Evolutionary conservation across 2,797 vertebrate species (phyloP), one percentile per base, ranked within the genome.

Genomic region (Malurus leucopterus): DNA sequence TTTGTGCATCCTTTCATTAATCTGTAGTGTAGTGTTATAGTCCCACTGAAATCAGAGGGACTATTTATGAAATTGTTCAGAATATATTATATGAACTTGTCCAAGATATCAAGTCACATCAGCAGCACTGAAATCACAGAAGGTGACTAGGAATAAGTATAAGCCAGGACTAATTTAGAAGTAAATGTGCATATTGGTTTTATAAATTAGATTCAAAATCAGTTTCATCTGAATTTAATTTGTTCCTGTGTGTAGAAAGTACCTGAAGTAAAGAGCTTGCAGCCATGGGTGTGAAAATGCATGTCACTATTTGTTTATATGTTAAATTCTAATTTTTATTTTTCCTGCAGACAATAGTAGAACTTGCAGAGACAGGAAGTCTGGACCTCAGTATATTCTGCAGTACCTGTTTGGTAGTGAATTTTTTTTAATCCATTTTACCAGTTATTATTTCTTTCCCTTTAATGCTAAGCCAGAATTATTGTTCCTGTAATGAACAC

Each of bases 381-480:
- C 97, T 99, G 98, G 99, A 99, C 91, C 98, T 99, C 91, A 99
- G 99, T 95, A 99, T 99, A 98, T 99, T 99, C 98, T 99, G 99
- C 98, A 99, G 99, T 96, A 99, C 99, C 85, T 99, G 99, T 95
- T 98, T 99, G 98, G 99, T 99, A 98, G 91, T 87, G 46, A 95
- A 81, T 76, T 87, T 74, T 74, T 34, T 89, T 68, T 6, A 38
- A 81, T 64, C 27, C 50, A 8, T 88, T 86, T 74, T 15, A 49
- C 17, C 3, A 1, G 6, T 53, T 34, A 46, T 9, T 23, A 7
- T 21, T 22, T n/a, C 23, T 32, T 54, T 40, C 12, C 11, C n/a
- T 50, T 43, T 21, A 32, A 12, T 41, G 13, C 21, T 86, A 50
- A 40, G 9, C 40, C 34, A 54, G 55, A 84, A 51, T 41, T n/a